Percentiles rank a stretch among this genome's conserved stretches.
These are phyloP conservation scores for Scaptomyza cyrtandrae DNA, from an alignment of 2,888 invertebrate genomes.

Conservation along the genomic window DNA sequence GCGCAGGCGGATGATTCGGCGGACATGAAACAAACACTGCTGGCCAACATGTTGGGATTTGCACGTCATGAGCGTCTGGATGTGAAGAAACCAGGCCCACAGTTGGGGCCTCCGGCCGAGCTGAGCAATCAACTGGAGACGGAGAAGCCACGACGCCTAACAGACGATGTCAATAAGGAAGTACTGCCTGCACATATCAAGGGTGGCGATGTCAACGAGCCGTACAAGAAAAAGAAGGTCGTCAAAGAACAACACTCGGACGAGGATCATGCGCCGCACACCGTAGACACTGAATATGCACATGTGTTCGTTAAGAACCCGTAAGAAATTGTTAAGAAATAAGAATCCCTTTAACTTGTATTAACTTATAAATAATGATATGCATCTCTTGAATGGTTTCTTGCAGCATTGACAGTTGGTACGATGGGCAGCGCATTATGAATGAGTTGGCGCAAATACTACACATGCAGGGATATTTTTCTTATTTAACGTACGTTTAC, in stretches of 20 bases:
- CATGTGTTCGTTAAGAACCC: constrained; percentile 91
- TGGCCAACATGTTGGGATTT: constrained; percentile 90
- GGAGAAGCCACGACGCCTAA: constrained; percentile 45
- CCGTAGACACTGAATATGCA: constrained; percentile 91
- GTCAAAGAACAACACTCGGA: constrained; percentile 83
- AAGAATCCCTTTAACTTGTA: constrained; percentile 12
- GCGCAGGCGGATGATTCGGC: constrained; percentile 54
- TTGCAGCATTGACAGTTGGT: constrained; percentile 87
- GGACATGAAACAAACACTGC: constrained; percentile 64
- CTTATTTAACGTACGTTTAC: constrained; percentile 82
- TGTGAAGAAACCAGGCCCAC: constrained; percentile 97
- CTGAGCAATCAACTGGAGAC: constrained; percentile 61
- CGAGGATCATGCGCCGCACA: constrained; percentile 86
- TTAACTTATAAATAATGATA: background rate
- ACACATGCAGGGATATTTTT: constrained; percentile 85
- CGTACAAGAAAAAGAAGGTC: constrained; percentile 82
- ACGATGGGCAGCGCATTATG: constrained; percentile 90
- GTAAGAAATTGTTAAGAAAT: constrained; percentile 84
- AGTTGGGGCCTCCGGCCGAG: constrained; percentile 84
- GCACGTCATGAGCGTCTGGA: constrained; percentile 95
- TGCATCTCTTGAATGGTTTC: background rate
- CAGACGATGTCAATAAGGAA: constrained; percentile 77
- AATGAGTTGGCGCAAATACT: constrained; percentile 89
- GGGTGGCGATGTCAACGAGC: constrained; percentile 74
- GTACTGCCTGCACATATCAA: constrained; percentile 83